Conservation (phyloP, 2,888 invertebrate genomes). For the Epiblema foenella region DNA sequence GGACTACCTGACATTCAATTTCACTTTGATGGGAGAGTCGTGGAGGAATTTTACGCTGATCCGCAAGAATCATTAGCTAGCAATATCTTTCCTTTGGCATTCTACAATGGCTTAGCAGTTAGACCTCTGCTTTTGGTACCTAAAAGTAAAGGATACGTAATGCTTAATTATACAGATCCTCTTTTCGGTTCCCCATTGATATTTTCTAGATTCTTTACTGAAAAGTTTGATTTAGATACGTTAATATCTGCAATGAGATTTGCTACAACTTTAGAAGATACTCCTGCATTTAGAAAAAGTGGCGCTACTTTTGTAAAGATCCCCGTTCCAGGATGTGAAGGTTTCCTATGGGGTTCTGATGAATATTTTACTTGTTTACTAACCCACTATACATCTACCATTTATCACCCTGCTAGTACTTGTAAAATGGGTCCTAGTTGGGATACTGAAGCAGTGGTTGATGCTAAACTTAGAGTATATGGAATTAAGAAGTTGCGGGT, state of each 20-base stretch:
- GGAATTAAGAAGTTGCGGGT: conserved; percentile 87
- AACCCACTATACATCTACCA: conserved; percentile 88
- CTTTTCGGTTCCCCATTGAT: conserved; percentile 89
- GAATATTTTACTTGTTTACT: conserved; percentile 88
- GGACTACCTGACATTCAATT: conserved; percentile 87
- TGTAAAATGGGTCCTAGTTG: conserved; percentile 88
- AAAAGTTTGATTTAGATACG: conserved; percentile 86
- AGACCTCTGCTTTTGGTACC: conserved; percentile 87
- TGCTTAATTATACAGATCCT: conserved; percentile 89
- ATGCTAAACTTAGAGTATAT: conserved; percentile 86
- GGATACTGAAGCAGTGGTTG: conserved; percentile 87
- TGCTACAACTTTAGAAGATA: conserved; percentile 84
- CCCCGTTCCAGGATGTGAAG: conserved; percentile 85
- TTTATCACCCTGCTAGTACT: conserved; percentile 88
- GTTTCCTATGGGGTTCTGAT: conserved; percentile 84
- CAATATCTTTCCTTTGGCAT: conserved; percentile 83
- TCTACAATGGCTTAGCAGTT: conserved; percentile 86
- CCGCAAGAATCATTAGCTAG: conserved; percentile 80
- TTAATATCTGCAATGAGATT: conserved; percentile 86
- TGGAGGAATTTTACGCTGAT: conserved; percentile 84
- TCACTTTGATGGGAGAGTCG: conserved; percentile 85
- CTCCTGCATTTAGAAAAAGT: conserved; percentile 83
- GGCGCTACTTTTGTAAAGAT: conserved; percentile 84
- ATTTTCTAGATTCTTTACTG: conserved; percentile 88
- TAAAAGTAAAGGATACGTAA: conserved; percentile 86